Evolutionary conservation across 2,888 invertebrate species (phyloP).

Genomic region (Ormyrus thymus): DNA sequence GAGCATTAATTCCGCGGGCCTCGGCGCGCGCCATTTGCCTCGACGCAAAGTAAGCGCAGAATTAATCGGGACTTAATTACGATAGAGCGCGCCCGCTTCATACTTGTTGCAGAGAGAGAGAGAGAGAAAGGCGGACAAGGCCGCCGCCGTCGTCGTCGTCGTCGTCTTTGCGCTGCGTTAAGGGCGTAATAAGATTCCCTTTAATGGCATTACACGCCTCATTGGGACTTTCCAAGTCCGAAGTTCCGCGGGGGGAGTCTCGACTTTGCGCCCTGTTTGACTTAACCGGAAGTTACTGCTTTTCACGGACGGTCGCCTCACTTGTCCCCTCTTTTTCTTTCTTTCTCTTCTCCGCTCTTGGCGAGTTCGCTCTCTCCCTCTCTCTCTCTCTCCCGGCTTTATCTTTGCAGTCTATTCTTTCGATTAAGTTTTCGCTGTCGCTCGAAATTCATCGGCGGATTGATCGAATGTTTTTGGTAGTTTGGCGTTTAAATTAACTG

Average conservation of each 20-base stretch:
- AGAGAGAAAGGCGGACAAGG: constrained; percentile 17
- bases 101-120: neutral
- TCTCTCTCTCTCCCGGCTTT: constrained; percentile 1
- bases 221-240: constrained; percentile 74
- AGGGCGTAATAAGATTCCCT: constrained; percentile 73
- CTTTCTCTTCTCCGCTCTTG: constrained; percentile 1
- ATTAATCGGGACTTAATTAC: constrained; percentile 73
- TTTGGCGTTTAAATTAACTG: no score
- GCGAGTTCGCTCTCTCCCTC: neutral
- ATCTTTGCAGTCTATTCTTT: neutral
- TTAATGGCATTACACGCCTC: constrained; percentile 75
- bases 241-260: constrained; percentile 62
- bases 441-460: constrained; percentile 23
- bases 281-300: constrained; percentile 71
- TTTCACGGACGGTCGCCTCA: constrained; percentile 59
- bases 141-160: constrained; percentile 24
- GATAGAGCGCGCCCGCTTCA: constrained; percentile 35
- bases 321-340: constrained; percentile 7
- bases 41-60: constrained; percentile 65
- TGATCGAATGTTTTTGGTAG: constrained; percentile 8
- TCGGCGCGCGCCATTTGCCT: constrained; percentile 61
- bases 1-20: constrained; percentile 40
- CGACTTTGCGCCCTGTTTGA: constrained; percentile 71
- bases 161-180: constrained; percentile 60
- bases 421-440: neutral